These are phyloP conservation scores for Amphimedon queenslandica DNA, from an alignment of 37 sponge, comb jelly and placozoan genomes.

Conservation along the genomic window DNA sequence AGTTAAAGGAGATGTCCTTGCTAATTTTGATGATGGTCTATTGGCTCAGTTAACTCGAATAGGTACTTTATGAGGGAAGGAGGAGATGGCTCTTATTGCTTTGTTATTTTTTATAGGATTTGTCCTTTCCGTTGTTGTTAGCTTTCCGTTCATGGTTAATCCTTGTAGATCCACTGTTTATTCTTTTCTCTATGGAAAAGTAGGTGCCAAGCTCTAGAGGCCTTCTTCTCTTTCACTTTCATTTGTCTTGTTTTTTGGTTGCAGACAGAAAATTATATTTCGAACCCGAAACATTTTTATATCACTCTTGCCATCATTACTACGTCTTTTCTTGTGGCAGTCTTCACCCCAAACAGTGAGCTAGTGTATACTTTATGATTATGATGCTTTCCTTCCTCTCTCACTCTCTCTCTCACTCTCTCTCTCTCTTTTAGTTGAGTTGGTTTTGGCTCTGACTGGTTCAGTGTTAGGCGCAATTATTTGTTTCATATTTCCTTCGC, in stretches of 20 bases:
- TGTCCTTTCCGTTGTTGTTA: slow-evolving; percentile 54
- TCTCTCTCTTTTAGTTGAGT: slow-evolving; percentile 56
- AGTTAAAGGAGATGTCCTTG: slow-evolving; percentile 63
- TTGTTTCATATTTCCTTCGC: slow-evolving; percentile 71
- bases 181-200: slow-evolving; percentile 48
- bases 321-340: not conserved
- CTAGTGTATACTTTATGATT: too few relatives aligned
- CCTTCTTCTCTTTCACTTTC: not conserved
- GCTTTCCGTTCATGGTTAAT: slow-evolving; percentile 73
- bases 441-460: slow-evolving; percentile 69
- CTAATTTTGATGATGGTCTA: slow-evolving; percentile 40
- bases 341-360: not conserved
- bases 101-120: slow-evolving; percentile 44
- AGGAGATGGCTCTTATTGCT: not conserved
- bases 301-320: not conserved
- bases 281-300: not conserved
- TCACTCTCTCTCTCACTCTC: not conserved
- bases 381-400: not conserved
- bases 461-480: slow-evolving; percentile 70
- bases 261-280: not conserved
- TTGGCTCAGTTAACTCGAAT: slow-evolving; percentile 35
- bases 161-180: slow-evolving; percentile 63
- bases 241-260: not conserved
- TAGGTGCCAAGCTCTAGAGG: not conserved
- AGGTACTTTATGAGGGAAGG: slow-evolving; percentile 30